These are phyloP conservation scores for Ridgeia piscesae DNA, from an alignment of 1,140 invertebrate species.

Conservation along the genomic window DNA sequence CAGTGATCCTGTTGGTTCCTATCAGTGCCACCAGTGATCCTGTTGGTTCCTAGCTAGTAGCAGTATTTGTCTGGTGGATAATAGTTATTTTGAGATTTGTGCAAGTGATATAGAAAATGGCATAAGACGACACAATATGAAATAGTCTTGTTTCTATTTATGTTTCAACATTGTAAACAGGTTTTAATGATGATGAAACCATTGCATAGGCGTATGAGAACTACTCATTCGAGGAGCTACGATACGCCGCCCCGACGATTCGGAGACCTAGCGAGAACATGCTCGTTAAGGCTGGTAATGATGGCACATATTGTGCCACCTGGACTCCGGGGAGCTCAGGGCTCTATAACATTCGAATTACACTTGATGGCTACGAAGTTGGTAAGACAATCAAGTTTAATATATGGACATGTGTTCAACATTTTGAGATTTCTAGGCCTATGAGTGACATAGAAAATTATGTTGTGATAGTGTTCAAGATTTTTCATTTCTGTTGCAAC, in stretches of 20 bases:
- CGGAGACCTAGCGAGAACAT: constrained; percentile 80
- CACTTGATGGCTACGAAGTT: constrained; percentile 85
- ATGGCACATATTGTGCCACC: constrained; percentile 83
- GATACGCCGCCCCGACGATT: constrained; percentile 75
- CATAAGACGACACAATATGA: not conserved
- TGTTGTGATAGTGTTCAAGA: no score
- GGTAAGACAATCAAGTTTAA: constrained; percentile 60
- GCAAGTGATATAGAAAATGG: not conserved
- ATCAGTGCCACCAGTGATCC: no score
- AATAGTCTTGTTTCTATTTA: not conserved
- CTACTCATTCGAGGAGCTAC: constrained; percentile 94
- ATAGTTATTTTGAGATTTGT: not conserved
- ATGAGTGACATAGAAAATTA: no score
- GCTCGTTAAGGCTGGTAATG: constrained; percentile 77
- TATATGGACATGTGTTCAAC: constrained; percentile 17
- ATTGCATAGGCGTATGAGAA: constrained; percentile 77
- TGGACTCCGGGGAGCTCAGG: constrained; percentile 93
- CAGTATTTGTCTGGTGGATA: not conserved
- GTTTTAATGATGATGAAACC: not conserved
- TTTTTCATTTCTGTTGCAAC: no score
- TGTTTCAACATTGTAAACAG: not conserved
- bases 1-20: no score
- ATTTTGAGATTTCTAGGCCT: no score
- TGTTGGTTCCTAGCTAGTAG: not conserved
- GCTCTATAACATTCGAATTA: constrained; percentile 82